These are phyloP conservation scores for Venusia cambrica DNA, from an alignment of 2,888 invertebrate species.

Conservation along the genomic window DNA sequence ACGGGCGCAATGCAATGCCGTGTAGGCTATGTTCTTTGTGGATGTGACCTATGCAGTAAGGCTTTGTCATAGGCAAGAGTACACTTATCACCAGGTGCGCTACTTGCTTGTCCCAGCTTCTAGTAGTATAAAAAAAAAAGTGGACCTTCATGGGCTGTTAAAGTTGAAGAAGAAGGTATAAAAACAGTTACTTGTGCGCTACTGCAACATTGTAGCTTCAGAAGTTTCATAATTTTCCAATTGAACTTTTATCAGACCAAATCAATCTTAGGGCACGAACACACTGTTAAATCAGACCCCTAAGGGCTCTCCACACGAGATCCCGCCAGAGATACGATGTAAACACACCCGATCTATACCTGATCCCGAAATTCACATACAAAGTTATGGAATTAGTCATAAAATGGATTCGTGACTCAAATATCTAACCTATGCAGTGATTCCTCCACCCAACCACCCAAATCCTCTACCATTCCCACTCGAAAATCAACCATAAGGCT, in stretches of 20 bases:
- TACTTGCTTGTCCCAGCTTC: too few relatives aligned
- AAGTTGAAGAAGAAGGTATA: too few relatives aligned
- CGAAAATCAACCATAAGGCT: conserved; percentile 19
- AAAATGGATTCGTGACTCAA: conserved; percentile 81
- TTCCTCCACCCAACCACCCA: conserved; percentile 28
- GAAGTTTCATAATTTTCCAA: conserved; percentile 22
- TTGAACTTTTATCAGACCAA: conserved; percentile 30
- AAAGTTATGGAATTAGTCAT: conserved; percentile 81
- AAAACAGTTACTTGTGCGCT: too few relatives aligned
- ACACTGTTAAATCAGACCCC: conserved; percentile 62
- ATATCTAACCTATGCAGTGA: conserved; percentile 74
- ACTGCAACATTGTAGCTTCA: too few relatives aligned
- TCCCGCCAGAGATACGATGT: conserved; percentile 63
- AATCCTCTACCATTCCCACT: conserved; percentile 1
- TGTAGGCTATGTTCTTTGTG: too few relatives aligned
- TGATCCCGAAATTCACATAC: conserved; percentile 79
- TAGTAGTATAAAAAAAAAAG: too few relatives aligned
- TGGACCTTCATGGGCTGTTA: too few relatives aligned
- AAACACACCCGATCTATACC: conserved; percentile 66
- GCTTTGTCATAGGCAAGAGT: too few relatives aligned
- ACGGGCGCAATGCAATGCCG: too few relatives aligned
- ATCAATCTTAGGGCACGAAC: conserved; percentile 42
- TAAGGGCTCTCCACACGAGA: conserved; percentile 52
- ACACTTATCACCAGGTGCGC: too few relatives aligned
- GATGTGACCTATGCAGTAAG: too few relatives aligned